These are phyloP conservation scores for Doris montereyensis DNA, from an alignment of 2,888 invertebrate genomes.

Conservation along the genomic window DNA sequence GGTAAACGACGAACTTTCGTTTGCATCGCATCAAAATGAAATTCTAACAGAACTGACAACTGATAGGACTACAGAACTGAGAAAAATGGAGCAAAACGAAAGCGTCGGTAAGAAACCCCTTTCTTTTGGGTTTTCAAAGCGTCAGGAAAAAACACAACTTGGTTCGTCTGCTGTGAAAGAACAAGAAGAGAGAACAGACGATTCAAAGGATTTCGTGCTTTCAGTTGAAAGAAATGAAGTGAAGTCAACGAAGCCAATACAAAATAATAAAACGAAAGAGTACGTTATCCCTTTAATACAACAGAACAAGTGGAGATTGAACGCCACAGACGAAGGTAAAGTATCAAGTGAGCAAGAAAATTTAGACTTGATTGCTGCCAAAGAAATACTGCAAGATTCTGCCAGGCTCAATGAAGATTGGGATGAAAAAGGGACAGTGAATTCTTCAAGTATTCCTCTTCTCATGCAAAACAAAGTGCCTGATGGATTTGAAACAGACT, in stretches of 20 bases:
- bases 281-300: conserved; percentile 72
- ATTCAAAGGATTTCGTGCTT: conserved; percentile 52
- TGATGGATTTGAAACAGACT: conserved; percentile 74
- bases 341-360: conserved; percentile 40
- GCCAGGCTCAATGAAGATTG: conserved; percentile 57
- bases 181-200: conserved; percentile 40
- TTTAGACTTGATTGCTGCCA: conserved; percentile 59
- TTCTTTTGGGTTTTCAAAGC: conserved; percentile 61
- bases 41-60: too few species aligned
- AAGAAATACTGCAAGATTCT: conserved; percentile 63
- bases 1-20: too few species aligned
- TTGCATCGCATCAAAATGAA: too few species aligned
- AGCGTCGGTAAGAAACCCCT: conserved; percentile 49
- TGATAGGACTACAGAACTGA: too few species aligned
- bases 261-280: conserved; percentile 51
- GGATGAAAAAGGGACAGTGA: conserved; percentile 52
- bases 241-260: conserved; percentile 45
- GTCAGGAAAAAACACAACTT: conserved; percentile 52
- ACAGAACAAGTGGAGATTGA: conserved; percentile 71
- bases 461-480: conserved; percentile 74
- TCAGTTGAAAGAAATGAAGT: conserved; percentile 56
- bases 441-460: conserved; percentile 69
- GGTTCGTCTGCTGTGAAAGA: conserved; percentile 48
- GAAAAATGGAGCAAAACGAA: too few species aligned
- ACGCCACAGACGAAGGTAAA: conserved; percentile 31